These are phyloP conservation scores for Stegastes partitus DNA, from an alignment of 2,113 vertebrate genomes.

Conservation along the genomic window DNA sequence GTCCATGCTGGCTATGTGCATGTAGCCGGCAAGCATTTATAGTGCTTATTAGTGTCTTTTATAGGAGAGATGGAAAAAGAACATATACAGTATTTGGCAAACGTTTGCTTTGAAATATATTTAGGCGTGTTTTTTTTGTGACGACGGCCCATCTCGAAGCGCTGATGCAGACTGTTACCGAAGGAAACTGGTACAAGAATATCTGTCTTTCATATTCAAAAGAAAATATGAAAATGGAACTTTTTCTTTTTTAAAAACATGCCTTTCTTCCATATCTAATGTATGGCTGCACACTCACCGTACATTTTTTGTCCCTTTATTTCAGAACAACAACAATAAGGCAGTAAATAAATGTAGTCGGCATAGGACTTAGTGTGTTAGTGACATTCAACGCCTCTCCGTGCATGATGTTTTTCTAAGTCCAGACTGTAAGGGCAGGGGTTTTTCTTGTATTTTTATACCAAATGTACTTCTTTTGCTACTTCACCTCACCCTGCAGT, in stretches of 20 bases:
- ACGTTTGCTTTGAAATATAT: slow-evolving; percentile 42
- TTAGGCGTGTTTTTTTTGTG: slow-evolving; percentile 45
- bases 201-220: slow-evolving; percentile 21
- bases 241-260: not conserved
- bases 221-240: not conserved
- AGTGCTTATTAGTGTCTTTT: slow-evolving; percentile 32
- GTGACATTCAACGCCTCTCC: not conserved
- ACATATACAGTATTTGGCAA: slow-evolving; percentile 19
- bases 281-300: no score
- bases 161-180: not conserved
- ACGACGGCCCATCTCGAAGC: slow-evolving; percentile 12
- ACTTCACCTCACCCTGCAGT: not conserved
- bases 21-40: slow-evolving; percentile 14
- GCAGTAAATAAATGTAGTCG: not conserved
- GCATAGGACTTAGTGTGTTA: not conserved
- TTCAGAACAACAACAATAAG: not conserved
- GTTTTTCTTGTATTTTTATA: no score
- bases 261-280: not conserved
- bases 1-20: slow-evolving; percentile 10
- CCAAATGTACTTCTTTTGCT: not conserved
- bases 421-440: not conserved
- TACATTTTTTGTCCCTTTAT: not conserved
- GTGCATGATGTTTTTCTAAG: not conserved
- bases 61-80: slow-evolving; percentile 2
- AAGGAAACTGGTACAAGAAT: slow-evolving; percentile 16